Evolutionary conservation across 2,113 vertebrate species (phyloP).

Genomic region (Aphyosemion australe): DNA sequence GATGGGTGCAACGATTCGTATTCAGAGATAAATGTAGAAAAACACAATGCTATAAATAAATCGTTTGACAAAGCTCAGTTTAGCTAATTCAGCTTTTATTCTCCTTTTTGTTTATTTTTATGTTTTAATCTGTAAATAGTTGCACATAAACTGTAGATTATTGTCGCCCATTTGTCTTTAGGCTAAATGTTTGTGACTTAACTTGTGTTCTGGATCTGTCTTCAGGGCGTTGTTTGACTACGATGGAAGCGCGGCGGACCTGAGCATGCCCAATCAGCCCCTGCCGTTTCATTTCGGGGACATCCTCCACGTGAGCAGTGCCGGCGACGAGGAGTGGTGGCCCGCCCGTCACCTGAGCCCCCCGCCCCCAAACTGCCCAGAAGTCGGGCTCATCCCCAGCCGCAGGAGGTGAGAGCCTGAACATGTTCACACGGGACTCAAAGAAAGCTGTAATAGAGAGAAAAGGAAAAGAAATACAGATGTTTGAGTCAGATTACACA

Average conservation of each 20-base stretch:
- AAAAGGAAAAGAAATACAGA: too few species aligned
- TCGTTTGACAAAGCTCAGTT: too few species aligned
- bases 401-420: slow-evolving; percentile 85
- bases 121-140: too few species aligned
- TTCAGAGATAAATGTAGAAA: background rate
- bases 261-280: slow-evolving; percentile 88
- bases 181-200: background rate
- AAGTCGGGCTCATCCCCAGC: slow-evolving; percentile 97
- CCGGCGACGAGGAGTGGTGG: slow-evolving; percentile 98
- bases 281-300: slow-evolving; percentile 94
- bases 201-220: background rate
- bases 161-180: background rate
- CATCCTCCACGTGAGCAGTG: slow-evolving; percentile 93
- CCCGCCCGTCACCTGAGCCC: slow-evolving; percentile 88
- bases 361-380: slow-evolving; percentile 74
- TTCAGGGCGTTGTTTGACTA: slow-evolving; percentile 85
- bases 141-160: too few species aligned
- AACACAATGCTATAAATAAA: too few species aligned
- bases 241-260: slow-evolving; percentile 88
- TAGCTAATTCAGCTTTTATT: too few species aligned
- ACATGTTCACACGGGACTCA: too few species aligned
- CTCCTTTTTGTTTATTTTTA: too few species aligned
- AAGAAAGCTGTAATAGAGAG: too few species aligned
- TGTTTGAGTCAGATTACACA: too few species aligned
- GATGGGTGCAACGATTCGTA: slow-evolving; percentile 12